Conservation (phyloP, 2,888 invertebrate species). For the Erannis defoliaria region DNA sequence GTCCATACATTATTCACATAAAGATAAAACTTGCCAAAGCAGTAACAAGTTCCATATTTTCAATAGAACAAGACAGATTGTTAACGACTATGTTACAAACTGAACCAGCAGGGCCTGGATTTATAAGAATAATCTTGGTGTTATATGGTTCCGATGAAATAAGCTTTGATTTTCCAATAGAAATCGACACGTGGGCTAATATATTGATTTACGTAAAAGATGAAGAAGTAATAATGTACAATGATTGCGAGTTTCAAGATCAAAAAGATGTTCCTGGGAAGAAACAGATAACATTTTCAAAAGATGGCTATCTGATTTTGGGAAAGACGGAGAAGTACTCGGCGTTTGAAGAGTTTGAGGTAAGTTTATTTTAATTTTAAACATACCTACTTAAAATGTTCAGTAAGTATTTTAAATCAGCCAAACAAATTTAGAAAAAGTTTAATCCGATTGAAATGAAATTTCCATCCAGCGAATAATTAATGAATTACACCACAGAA, state of each 20-base stretch:
- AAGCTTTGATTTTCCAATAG: slow-evolving; percentile 12
- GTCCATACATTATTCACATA: slow-evolving; percentile 63
- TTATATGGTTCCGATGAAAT: slow-evolving; percentile 18
- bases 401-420: too few species aligned
- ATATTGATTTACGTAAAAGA: slow-evolving; percentile 50
- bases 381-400: not conserved
- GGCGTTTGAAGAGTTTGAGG: slow-evolving; percentile 8
- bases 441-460: too few species aligned
- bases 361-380: not conserved
- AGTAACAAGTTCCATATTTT: slow-evolving; percentile 56
- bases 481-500: too few species aligned
- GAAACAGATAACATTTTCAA: slow-evolving; percentile 25
- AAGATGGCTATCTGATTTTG: slow-evolving; percentile 29
- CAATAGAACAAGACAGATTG: slow-evolving; percentile 51
- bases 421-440: too few species aligned
- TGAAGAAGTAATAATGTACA: slow-evolving; percentile 39
- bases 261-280: not conserved
- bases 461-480: too few species aligned
- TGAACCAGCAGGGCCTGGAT: not conserved
- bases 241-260: slow-evolving; percentile 45
- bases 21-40: slow-evolving; percentile 52
- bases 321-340: slow-evolving; percentile 28
- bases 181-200: slow-evolving; percentile 45
- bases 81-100: slow-evolving; percentile 21
- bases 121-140: slow-evolving; percentile 44